phyloP scores from a whole-genome alignment of 1,140 invertebrate genomes.

The Arctopsyche grandis region DNA sequence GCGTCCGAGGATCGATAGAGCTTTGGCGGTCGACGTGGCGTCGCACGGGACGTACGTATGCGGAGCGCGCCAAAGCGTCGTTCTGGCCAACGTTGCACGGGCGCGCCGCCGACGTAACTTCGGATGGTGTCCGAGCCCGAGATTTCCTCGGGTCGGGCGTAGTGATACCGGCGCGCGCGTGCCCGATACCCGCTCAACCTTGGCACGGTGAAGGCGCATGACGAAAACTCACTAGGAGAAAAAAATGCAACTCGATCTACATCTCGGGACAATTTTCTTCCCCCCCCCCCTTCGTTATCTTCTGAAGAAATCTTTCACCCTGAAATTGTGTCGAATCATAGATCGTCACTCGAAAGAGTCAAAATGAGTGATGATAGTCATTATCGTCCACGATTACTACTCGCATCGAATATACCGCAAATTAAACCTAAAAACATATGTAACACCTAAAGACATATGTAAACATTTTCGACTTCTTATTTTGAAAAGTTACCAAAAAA shows the following conservation, averaged over 20 bases:
- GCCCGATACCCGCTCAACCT: conserved; percentile 36
- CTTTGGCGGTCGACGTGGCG: conserved; percentile 12
- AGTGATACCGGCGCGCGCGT: conserved; percentile 25
- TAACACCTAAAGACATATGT: too few relatives aligned
- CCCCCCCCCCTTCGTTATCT: neutral
- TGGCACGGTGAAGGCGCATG: conserved; percentile 25
- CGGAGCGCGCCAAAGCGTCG: neutral
- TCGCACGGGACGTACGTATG: conserved; percentile 8
- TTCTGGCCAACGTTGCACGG: neutral
- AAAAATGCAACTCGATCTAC: neutral
- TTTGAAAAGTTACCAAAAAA: too few relatives aligned
- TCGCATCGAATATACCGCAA: too few relatives aligned
- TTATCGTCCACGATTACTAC: too few relatives aligned
- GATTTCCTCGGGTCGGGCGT: conserved; percentile 24
- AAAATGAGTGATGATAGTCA: too few relatives aligned
- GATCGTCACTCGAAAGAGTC: too few relatives aligned
- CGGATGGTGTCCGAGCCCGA: neutral
- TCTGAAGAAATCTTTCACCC: neutral
- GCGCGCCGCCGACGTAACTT: conserved; percentile 8
- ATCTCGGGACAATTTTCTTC: neutral
- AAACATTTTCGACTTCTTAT: too few relatives aligned
- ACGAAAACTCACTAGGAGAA: conserved; percentile 23
- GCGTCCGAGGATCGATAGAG: neutral
- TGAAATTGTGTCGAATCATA: too few relatives aligned
- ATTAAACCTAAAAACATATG: too few relatives aligned